phyloP scores from a whole-genome alignment of 2,113 vertebrate genomes.

The Hypocryptadius cinnamomeus region DNA sequence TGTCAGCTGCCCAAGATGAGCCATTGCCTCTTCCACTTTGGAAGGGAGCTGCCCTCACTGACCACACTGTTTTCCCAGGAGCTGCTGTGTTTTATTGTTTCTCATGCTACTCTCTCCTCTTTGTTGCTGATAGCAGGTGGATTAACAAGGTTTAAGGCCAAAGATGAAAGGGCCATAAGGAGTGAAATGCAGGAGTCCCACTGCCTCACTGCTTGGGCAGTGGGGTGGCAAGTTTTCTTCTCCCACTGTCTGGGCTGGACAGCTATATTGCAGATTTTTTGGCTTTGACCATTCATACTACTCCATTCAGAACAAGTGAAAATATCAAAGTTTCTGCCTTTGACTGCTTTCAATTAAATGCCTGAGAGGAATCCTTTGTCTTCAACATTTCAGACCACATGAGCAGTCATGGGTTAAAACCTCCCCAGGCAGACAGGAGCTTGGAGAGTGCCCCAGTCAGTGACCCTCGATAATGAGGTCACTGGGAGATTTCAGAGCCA shows the following conservation, averaged over 20 bases:
- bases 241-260: not conserved
- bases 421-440: not conserved
- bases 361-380: slow-evolving; percentile 36
- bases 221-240: not conserved
- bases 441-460: not conserved
- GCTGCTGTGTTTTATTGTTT: not conserved
- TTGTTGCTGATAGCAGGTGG: not conserved
- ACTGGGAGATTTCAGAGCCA: slow-evolving; percentile 1
- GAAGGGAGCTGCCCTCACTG: not conserved
- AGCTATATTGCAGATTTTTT: not conserved
- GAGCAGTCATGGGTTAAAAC: slow-evolving; percentile 46
- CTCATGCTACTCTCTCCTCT: not conserved
- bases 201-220: not conserved
- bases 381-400: not conserved
- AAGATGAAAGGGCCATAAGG: not conserved
- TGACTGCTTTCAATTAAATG: slow-evolving; percentile 30
- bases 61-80: not conserved
- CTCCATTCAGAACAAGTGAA: not conserved
- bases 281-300: not conserved
- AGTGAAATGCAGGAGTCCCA: not conserved
- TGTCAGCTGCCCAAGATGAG: not conserved
- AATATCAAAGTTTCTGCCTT: not conserved
- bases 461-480: slow-evolving; percentile 44
- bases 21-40: not conserved
- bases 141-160: not conserved